A percentile compares a stretch with the other conserved stretches of the same genome.
Conservation (phyloP, 2,888 invertebrate genomes). For the Polyommatus iphigenia region DNA sequence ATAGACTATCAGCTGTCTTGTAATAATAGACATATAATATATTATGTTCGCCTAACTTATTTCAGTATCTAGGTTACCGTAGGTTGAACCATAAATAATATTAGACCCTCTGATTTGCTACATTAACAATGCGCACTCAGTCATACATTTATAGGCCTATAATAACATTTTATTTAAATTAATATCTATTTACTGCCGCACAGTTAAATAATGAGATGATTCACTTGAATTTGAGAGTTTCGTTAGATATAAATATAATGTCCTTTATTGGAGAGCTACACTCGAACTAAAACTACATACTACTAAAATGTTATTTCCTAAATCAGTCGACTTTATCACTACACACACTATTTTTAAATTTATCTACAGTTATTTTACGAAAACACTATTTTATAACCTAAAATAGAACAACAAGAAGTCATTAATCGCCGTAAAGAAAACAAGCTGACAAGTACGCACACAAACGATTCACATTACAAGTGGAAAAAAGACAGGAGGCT, state of each 20-base stretch:
- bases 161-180: too few species aligned
- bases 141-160: neutral
- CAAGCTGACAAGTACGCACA: conserved; percentile 33
- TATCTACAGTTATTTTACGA: neutral
- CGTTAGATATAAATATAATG: too few species aligned
- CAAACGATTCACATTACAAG: conserved; percentile 36
- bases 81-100: neutral
- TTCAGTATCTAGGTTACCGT: neutral
- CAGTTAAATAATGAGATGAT: too few species aligned
- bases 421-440: neutral
- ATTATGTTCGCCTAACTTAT: neutral
- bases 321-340: too few species aligned
- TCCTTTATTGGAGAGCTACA: neutral
- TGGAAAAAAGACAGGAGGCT: conserved; percentile 39
- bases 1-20: too few species aligned
- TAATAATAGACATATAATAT: neutral
- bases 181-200: too few species aligned
- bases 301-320: neutral
- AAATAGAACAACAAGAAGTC: neutral
- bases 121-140: neutral
- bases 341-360: too few species aligned
- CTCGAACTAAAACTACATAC: neutral
- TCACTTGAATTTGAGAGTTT: too few species aligned
- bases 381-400: neutral
- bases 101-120: neutral